Evolutionary conservation across 2,113 vertebrate genomes (phyloP).

Genomic region (Chamaetylas fuelleborni): DNA sequence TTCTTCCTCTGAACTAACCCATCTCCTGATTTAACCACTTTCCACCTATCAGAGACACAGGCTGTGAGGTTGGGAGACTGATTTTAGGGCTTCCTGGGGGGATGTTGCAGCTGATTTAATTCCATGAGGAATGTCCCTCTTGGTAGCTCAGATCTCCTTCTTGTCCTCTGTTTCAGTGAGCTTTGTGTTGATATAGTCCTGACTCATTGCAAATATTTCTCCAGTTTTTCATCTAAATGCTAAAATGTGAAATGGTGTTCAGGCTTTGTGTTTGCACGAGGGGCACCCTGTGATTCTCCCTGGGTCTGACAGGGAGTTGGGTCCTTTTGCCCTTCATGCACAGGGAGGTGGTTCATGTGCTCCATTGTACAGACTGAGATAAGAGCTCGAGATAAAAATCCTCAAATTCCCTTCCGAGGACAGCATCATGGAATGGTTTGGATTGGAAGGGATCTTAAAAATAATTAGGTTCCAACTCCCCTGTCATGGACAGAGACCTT

Average conservation of each 20-base stretch:
- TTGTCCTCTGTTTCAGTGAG: background rate
- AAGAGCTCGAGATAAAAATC: background rate
- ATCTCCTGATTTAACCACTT: background rate
- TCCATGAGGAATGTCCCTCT: background rate
- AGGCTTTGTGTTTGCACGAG: background rate
- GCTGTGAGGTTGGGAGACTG: background rate
- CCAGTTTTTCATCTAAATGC: background rate
- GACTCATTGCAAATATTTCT: background rate
- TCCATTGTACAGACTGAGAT: background rate
- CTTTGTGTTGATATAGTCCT: background rate
- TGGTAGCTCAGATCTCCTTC: background rate
- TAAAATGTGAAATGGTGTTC: background rate
- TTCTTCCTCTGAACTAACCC: background rate
- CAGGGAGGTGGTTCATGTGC: background rate
- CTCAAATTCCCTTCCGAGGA: background rate
- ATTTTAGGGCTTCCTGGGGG: background rate
- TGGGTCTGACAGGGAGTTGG: background rate
- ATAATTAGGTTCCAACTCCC: background rate
- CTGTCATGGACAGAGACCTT: background rate
- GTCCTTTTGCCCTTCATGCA: background rate
- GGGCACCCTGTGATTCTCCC: background rate
- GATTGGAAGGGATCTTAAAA: background rate
- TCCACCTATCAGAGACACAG: background rate
- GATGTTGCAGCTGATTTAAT: background rate
- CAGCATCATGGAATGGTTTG: background rate